Conservation (phyloP, 2,113 vertebrate genomes). For the Speoplatyrhinus poulsoni region DNA sequence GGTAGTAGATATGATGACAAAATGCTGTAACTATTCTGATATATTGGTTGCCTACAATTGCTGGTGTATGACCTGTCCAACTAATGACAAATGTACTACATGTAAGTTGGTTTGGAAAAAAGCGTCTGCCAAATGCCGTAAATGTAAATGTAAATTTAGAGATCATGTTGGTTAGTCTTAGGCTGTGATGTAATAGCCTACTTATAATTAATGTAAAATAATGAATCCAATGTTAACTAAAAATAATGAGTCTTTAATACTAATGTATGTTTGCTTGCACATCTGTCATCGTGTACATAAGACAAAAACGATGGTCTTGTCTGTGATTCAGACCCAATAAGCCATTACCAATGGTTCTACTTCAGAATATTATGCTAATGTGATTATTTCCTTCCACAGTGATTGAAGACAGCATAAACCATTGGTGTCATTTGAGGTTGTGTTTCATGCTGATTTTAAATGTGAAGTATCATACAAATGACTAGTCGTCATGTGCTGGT, state of each 20-base stretch:
- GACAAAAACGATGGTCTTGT: constrained; percentile 38
- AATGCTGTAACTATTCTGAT: no score
- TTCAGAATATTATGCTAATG: constrained; percentile 68
- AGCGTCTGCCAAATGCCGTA: no score
- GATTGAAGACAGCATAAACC: constrained; percentile 61
- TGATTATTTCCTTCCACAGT: constrained; percentile 59
- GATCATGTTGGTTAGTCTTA: no score
- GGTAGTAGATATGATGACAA: no score
- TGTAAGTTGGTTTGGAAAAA: no score
- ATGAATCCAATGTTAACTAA: constrained; percentile 20
- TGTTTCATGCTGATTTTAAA: constrained; percentile 46
- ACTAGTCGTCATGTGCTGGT: constrained; percentile 33
- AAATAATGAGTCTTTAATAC: constrained; percentile 28
- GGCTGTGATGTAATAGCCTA: no score
- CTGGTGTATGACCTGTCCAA: no score
- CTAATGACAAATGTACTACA: no score
- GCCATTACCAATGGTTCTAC: constrained; percentile 48
- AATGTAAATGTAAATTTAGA: no score
- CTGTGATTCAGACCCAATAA: constrained; percentile 53
- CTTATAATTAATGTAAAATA: background rate
- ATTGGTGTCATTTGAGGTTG: constrained; percentile 41
- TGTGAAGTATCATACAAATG: constrained; percentile 64
- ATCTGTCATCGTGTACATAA: constrained; percentile 48
- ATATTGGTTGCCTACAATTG: no score
- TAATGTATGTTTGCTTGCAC: constrained; percentile 44